These are phyloP conservation scores for Phyto melanocephala DNA, from an alignment of 2,888 invertebrate species.

Conservation along the genomic window DNA sequence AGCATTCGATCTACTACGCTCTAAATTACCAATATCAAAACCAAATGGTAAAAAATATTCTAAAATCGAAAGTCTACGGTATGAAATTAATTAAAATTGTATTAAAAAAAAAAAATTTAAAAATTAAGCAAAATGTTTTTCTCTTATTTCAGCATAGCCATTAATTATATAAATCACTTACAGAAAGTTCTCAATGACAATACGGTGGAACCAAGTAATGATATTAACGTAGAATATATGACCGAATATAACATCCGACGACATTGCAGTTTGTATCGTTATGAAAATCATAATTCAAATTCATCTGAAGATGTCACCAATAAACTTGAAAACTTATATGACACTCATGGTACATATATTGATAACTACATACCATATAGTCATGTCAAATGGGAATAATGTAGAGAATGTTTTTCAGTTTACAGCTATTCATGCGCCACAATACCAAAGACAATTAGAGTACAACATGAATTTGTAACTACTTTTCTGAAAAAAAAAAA, in stretches of 20 bases:
- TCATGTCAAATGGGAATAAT: conserved; percentile 65
- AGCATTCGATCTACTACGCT: conserved; percentile 87
- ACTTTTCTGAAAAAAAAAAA: too few relatives aligned
- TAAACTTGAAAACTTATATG: conserved; percentile 56
- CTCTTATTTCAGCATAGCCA: conserved; percentile 82
- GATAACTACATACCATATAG: conserved; percentile 64
- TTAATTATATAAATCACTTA: conserved; percentile 87
- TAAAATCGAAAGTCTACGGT: conserved; percentile 91
- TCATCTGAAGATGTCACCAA: conserved; percentile 50
- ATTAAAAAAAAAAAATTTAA: neutral
- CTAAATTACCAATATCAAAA: conserved; percentile 87
- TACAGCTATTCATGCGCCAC: too few relatives aligned
- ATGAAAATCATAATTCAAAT: conserved; percentile 49
- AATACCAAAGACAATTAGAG: too few relatives aligned
- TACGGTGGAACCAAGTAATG: neutral
- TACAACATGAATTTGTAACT: too few relatives aligned
- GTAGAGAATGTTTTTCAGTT: too few relatives aligned
- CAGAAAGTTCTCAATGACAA: conserved; percentile 79
- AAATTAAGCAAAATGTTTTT: neutral
- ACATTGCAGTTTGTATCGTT: conserved; percentile 42
- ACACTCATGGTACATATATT: conserved; percentile 66
- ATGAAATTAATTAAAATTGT: conserved; percentile 62
- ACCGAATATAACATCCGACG: conserved; percentile 54
- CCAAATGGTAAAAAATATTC: conserved; percentile 92
- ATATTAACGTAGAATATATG: conserved; percentile 62